Evolutionary conservation across 2,797 vertebrate species (phyloP).

Genomic region (Myotis vivesi): DNA sequence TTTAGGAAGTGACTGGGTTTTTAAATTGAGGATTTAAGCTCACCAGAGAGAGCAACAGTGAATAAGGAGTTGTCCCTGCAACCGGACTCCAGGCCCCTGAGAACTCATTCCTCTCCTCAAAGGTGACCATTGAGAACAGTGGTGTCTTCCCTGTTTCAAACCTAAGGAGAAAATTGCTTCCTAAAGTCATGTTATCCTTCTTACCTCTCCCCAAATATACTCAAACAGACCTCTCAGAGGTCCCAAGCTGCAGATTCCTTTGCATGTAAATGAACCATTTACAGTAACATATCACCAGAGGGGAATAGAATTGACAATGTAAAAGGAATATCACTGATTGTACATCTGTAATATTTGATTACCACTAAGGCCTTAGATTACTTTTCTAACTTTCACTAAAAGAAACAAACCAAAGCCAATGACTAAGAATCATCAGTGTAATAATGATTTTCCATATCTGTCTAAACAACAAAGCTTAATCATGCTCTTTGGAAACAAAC

Average conservation of each 20-base stretch:
- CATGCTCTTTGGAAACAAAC: not conserved
- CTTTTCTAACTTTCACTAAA: not conserved
- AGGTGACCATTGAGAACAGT: not conserved
- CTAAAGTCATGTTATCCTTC: not conserved
- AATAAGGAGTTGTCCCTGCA: not conserved
- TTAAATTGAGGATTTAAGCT: not conserved
- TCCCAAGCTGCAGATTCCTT: not conserved
- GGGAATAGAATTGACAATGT: not conserved
- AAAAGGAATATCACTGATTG: not conserved
- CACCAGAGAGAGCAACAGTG: not conserved
- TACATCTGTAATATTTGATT: not conserved
- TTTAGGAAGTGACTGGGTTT: not conserved
- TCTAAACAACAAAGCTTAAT: not conserved
- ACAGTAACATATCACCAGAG: not conserved
- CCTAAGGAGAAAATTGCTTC: too few relatives aligned
- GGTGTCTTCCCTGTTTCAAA: not conserved
- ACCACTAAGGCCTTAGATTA: not conserved
- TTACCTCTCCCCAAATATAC: not conserved
- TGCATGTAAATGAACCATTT: not conserved
- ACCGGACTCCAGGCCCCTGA: not conserved
- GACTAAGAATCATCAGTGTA: not conserved
- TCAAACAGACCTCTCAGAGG: not conserved
- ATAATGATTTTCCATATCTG: not conserved
- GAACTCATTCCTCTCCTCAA: not conserved
- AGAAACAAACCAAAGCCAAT: not conserved